Base-by-base conservation (phyloP, 2,888 invertebrate genomes). In the Antheraea assamensis region DNA sequence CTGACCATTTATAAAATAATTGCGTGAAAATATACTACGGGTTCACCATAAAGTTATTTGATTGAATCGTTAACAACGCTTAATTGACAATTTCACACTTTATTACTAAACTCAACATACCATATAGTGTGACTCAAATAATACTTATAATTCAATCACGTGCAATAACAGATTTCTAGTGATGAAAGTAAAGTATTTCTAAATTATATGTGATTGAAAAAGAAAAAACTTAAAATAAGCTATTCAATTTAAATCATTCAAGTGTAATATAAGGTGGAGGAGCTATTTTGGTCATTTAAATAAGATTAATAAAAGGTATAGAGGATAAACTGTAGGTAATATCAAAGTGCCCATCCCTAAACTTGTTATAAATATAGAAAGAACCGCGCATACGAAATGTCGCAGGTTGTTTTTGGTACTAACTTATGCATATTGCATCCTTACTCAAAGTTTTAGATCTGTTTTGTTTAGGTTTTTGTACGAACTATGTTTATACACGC, bases 51-150 rank as follows among this genome's bases (percentile, higher is more conserved):
- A 27, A 64, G 13, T 30, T 64, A 24, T 30, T 64, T 64, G 3
- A 64, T 64, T 64, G 61, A 30, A 64, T 64, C 4, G 61, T 64
- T 30, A 64, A 64, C 30, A 64, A 64, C 19, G 30, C 15, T 0
- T 64, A 64, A 64, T 64, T 64, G 61, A 64, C 27, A 64, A 64
- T 64, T 64, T 64, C 17, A 64, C 30, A 64, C 3, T 64, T 64
- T 64, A 30, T 64, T 64, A 64, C 61, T 27, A 30, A 64, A 64
- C 30, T 17, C 30, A 64, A 27, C 61, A 30, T 30, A 64, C 30
- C 27, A 30, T 30, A 58, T 58, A 58, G 24, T 24, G 58, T 58
- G 58, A 58, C 58, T 58, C n/a, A 24, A 58, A 58, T 24, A 21
- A 58, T 58, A 58, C 24, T 64, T 30, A 30, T 30, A 64, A 64